Base-by-base conservation (phyloP, 2,888 invertebrate genomes). In the Argynnis bischoffii region DNA sequence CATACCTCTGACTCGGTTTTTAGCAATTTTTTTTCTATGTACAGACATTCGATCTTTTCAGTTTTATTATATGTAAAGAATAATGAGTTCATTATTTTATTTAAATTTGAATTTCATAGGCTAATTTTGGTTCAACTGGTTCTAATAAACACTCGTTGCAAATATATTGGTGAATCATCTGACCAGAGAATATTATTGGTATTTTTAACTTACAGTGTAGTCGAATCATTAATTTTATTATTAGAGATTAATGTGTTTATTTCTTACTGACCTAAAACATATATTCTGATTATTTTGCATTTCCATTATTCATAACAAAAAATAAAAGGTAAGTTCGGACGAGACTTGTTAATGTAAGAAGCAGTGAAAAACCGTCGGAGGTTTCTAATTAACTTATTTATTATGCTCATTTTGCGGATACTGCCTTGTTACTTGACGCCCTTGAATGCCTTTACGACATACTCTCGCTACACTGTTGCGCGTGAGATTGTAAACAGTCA, bases 341-440 rank as follows among this genome's bases (percentile, higher is more conserved):
- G 16, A 47, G 48, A 13, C 47, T 15, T 16, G 46, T 54, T 21
- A 41, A 59, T 59, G 26, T 51, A 3, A 70, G 74, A 73, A 72
- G 68, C 71, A 77, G 69, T 72, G 69, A 76, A 69, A 73, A 74
- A 74, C 73, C 74, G 70, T 18, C 51, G 70, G 75, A 77, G 77
- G 76, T 74, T 75, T 77, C 76, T 75, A 75, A 78, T 77, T 79
- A 73, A 79, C 80, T 80, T 77, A 78, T 80, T 77, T 77, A 78
- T 79, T 76, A 80, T 75, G 78, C 78, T 78, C 77, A 77, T 54
- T 69, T 63, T 50, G 55, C 70, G 76, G 72, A 77, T 78, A 77
- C 72, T 70, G 72, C 71, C 69, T 73, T 76, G 76, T 75, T 74
- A 80, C 80, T 79, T 74, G 80, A 77, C 75, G 82, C 81, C 83